Evolutionary conservation across 1,140 invertebrate genomes (phyloP).

Genomic region (Formica selysi): DNA sequence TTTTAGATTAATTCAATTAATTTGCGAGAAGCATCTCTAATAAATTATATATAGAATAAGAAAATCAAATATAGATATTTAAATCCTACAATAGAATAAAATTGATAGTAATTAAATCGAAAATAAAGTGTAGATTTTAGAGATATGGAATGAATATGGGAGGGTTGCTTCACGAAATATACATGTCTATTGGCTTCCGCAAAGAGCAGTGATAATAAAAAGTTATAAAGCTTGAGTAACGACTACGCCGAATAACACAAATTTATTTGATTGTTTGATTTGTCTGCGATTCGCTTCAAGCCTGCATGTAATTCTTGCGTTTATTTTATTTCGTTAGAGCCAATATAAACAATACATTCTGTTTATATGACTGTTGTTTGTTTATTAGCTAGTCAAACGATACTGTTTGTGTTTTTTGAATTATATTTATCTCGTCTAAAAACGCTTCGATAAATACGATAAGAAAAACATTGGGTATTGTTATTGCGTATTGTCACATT

Average conservation of each 20-base stretch:
- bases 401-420: neutral
- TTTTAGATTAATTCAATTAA: neutral
- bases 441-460: conserved; percentile 18
- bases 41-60: neutral
- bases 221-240: conserved; percentile 38
- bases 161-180: neutral
- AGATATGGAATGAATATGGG: neutral
- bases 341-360: conserved; percentile 2
- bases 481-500: neutral
- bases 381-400: conserved; percentile 10
- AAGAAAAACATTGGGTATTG: conserved; percentile 28
- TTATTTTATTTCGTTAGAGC: conserved; percentile 20
- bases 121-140: conserved; percentile 15
- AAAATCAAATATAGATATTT: neutral
- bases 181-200: neutral
- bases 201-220: conserved; percentile 17
- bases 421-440: conserved; percentile 14
- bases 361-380: conserved; percentile 9
- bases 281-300: neutral
- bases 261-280: conserved; percentile 17
- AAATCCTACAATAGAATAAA: neutral
- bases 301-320: conserved; percentile 17
- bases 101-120: neutral
- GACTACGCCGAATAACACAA: neutral
- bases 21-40: neutral